These are phyloP conservation scores for Nixonia krombeini DNA, from an alignment of 1,140 invertebrate species.

Conservation along the genomic window DNA sequence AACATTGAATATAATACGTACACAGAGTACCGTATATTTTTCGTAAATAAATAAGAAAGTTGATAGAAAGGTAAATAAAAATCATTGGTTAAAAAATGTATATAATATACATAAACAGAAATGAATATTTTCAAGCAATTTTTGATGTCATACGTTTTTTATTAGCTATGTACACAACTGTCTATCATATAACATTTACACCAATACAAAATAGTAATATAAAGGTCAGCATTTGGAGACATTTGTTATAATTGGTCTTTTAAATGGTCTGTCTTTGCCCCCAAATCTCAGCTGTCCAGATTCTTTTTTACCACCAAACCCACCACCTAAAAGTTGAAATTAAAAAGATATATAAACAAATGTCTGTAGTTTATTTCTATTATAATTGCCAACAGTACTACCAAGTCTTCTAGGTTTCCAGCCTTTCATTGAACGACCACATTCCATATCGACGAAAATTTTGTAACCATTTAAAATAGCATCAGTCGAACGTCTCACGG, in stretches of 20 bases:
- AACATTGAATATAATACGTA: slow-evolving; percentile 10
- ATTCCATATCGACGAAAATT: slow-evolving; percentile 81
- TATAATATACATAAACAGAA: no score
- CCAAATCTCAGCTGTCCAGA: slow-evolving; percentile 92
- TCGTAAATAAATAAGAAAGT: no score
- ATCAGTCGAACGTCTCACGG: slow-evolving; percentile 74
- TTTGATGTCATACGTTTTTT: no score
- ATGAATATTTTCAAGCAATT: no score
- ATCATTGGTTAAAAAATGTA: no score
- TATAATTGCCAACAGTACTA: slow-evolving; percentile 22
- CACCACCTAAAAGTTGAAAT: slow-evolving; percentile 75
- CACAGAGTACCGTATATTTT: no score
- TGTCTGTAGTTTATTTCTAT: background rate
- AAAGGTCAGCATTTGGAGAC: no score
- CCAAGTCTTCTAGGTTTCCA: slow-evolving; percentile 89
- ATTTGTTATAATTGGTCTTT: slow-evolving; percentile 72
- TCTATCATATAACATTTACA: no score
- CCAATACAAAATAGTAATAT: no score
- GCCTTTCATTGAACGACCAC: slow-evolving; percentile 76
- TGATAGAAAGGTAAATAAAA: no score
- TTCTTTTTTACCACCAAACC: slow-evolving; percentile 89
- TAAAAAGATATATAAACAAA: slow-evolving; percentile 10
- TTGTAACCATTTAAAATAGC: slow-evolving; percentile 75
- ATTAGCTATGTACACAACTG: no score
- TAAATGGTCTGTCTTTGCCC: slow-evolving; percentile 82